phyloP scores from a whole-genome alignment of 2,113 vertebrate genomes.

The Hipposideros armiger region DNA sequence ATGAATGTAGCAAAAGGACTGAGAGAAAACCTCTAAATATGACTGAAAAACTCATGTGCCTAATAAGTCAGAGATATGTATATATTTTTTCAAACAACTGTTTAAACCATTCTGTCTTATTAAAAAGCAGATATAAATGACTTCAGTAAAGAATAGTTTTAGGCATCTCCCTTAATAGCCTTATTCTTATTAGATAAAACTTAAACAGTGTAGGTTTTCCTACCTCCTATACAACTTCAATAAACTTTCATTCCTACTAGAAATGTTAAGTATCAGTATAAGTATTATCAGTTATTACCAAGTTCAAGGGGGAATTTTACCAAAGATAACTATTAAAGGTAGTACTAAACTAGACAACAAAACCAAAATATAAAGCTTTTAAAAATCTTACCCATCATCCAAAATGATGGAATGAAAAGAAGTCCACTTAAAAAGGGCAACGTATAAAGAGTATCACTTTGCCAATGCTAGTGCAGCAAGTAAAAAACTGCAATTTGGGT shows the following conservation, averaged over 20 bases:
- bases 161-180: conserved; percentile 45
- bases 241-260: conserved; percentile 45
- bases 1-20: conserved; percentile 4
- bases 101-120: conserved; percentile 57
- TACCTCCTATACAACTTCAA: conserved; percentile 17
- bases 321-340: conserved; percentile 47
- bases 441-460: not conserved
- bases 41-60: conserved; percentile 34
- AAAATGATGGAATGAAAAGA: conserved; percentile 31
- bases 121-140: conserved; percentile 49
- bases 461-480: not conserved
- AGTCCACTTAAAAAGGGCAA: conserved; percentile 4
- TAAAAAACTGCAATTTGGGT: conserved; percentile 27
- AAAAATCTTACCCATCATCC: conserved; percentile 17
- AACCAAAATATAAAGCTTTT: conserved; percentile 53
- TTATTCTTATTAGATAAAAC: conserved; percentile 56
- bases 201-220: not conserved
- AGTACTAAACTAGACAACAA: conserved; percentile 44
- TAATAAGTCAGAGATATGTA: conserved; percentile 28
- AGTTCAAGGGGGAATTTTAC: conserved; percentile 53
- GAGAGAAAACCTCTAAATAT: conserved; percentile 34
- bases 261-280: conserved; percentile 60
- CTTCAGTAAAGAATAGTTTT: conserved; percentile 52
- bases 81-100: conserved; percentile 20
- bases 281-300: conserved; percentile 44